These are phyloP conservation scores for Ceyx margarethae DNA, from an alignment of 2,113 vertebrate genomes.

Conservation along the genomic window DNA sequence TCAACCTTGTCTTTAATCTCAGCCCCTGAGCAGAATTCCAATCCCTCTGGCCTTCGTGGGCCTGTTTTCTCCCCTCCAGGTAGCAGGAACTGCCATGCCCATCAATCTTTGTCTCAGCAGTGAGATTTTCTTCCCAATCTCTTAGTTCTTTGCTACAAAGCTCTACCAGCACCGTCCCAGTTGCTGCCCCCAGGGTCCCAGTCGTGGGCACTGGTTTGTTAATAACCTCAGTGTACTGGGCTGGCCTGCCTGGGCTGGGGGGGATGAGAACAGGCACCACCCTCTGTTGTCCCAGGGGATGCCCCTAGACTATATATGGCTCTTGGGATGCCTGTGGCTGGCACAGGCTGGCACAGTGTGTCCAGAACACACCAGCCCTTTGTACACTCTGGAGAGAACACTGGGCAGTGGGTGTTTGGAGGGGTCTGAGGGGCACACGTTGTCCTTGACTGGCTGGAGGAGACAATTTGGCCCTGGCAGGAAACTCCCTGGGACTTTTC, in stretches of 20 bases:
- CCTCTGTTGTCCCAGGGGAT: neutral
- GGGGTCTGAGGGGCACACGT: neutral
- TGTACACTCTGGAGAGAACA: rapidly evolving
- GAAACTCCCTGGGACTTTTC: conserved; percentile 27
- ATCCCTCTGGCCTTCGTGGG: neutral
- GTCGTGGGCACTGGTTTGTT: neutral
- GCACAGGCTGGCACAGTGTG: neutral
- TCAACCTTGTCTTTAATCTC: conserved; percentile 3
- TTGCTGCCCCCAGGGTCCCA: rapidly evolving
- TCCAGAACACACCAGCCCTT: neutral
- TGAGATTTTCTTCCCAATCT: neutral
- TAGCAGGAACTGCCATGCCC: neutral
- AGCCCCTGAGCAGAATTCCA: neutral
- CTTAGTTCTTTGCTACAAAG: neutral
- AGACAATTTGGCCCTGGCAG: neutral
- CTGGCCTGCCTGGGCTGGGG: rapidly evolving
- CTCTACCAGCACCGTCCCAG: neutral
- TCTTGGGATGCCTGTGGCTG: neutral
- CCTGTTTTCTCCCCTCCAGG: neutral
- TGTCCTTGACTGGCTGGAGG: neutral
- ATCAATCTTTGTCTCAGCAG: neutral
- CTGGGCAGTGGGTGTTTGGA: neutral
- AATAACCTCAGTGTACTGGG: neutral
- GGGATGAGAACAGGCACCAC: neutral
- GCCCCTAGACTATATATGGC: rapidly evolving